Conservation (phyloP, 35 echinoderm and acorn worm genomes). For the Apostichopus japonicus region DNA sequence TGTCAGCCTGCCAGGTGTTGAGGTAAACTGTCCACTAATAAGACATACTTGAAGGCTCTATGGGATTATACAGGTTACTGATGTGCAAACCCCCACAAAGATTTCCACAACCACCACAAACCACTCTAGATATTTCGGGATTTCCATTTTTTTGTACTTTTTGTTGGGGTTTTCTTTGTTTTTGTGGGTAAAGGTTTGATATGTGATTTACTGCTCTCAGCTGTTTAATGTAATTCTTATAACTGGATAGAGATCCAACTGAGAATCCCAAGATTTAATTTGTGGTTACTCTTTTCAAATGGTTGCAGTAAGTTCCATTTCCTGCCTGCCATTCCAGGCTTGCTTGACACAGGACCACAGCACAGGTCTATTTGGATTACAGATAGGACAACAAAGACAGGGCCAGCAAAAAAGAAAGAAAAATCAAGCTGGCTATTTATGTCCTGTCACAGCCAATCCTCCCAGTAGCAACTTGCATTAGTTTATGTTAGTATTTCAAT, state of each 20-base stretch:
- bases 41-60: not conserved
- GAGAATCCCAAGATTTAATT: conserved; percentile 2
- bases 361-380: too few relatives aligned
- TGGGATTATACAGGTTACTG: not conserved
- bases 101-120: not conserved
- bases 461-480: too few relatives aligned
- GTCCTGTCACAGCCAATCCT: too few relatives aligned
- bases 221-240: conserved; percentile 32
- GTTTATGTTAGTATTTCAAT: too few relatives aligned
- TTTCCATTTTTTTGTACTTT: not conserved
- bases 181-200: not conserved
- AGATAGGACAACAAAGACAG: too few relatives aligned
- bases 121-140: not conserved
- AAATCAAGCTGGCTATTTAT: too few relatives aligned
- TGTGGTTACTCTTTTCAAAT: conserved; percentile 13
- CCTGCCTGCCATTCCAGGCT: too few relatives aligned
- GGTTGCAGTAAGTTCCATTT: too few relatives aligned
- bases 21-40: not conserved
- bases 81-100: conserved; percentile 34
- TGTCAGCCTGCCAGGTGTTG: not conserved
- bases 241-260: not conserved
- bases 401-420: too few relatives aligned
- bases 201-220: conserved; percentile 39
- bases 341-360: too few relatives aligned
- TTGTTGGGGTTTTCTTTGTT: not conserved